Base-by-base conservation (phyloP, 2,888 invertebrate species). In the Xylophagus ater region DNA sequence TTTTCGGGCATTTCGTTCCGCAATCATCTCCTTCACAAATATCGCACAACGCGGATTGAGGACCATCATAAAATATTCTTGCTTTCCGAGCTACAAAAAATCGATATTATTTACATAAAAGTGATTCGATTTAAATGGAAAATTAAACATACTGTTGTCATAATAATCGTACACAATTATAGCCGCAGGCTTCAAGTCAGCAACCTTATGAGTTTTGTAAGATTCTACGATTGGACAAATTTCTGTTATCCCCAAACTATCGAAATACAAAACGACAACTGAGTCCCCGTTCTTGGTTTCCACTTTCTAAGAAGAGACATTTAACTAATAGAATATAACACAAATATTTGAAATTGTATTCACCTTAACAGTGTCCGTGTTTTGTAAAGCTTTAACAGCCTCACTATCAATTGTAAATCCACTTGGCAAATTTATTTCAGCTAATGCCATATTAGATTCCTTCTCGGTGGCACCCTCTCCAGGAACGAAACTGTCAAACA, bases 81-180 rank as follows among this genome's bases (percentile, higher is more conserved):
- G 83, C 84, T 58, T 78, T 73, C 53, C 81, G 75, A 51, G 81
- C 83, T 81, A 56, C n/a, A 55, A n/a, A 17, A 10, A 19, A 24
- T 14, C 6, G 23, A 30, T 23, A 30, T 10, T 18, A n/a, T n/a
- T 0, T 57, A 45, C 9, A 51, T 46, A n/a, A n/a, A n/a, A n/a
- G n/a, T n/a, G n/a, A n/a, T 34, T 62, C 59, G 47, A 54, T 62
- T 23, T 53, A 26, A 57, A 59, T 21, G 52, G 53, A 18, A 54
- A 53, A 35, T 49, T 40, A 10, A 37, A 72, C 79, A 75, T 58
- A 87, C 87, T 82, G 45, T 82, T 84, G 60, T 94, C 90, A 53
- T 92, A 94, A 52, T 94, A 87, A 59, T 96, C 94, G 49, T 81
- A 82, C 28, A 94, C 74, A 28, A 79, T 74, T 46, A 92, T 86